Evolutionary conservation across 2,888 invertebrate genomes (phyloP), one percentile per base, ranked within the genome.

Genomic region (Microctonus brassicae): DNA sequence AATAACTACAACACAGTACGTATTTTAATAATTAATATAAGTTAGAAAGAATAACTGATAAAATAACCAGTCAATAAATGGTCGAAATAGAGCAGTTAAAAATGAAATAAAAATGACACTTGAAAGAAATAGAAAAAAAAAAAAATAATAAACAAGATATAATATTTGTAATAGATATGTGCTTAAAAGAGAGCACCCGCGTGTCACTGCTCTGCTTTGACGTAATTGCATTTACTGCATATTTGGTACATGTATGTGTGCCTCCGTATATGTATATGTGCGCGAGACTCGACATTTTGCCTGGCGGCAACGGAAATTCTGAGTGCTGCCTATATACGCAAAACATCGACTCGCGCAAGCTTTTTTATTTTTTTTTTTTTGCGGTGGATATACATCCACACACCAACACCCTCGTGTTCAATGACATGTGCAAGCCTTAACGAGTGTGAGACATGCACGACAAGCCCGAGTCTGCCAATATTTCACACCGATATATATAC

Each of bases 221-320:
- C 67, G 67, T 72, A 68, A 72, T 72, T 72, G 72, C 67, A 72
- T 72, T 67, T 72, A 65, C 63, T 42, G 42, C 39, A 57, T 72
- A 63, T 70, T 57, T 29, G 34, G 13, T 60, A 24, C 39, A 17
- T 47, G 17, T 47, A 47, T 47, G 17, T 47, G 9, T 17, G n/a
- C n/a, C n/a, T n/a, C n/a, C n/a, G 17, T 47, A 47, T 47, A 47
- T 47, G 9, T 17, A 9, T 10, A 10, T 36, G 10, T 20, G 57
- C 47, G 58, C 66, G 66, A 70, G 60, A 71, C 71, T 71, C 62
- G 57, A 65, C 57, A 20, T 66, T 66, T 66, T 57, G 66, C 58
- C 66, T 66, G 57, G 39, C 55, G 66, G 57, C 20, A 34, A 57
- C 66, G 57, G 66, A 66, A 66, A 55, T 47, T 66, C 66, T 42